These are phyloP conservation scores for Carollia perspicillata DNA, from an alignment of 2,113 vertebrate species.

Conservation along the genomic window DNA sequence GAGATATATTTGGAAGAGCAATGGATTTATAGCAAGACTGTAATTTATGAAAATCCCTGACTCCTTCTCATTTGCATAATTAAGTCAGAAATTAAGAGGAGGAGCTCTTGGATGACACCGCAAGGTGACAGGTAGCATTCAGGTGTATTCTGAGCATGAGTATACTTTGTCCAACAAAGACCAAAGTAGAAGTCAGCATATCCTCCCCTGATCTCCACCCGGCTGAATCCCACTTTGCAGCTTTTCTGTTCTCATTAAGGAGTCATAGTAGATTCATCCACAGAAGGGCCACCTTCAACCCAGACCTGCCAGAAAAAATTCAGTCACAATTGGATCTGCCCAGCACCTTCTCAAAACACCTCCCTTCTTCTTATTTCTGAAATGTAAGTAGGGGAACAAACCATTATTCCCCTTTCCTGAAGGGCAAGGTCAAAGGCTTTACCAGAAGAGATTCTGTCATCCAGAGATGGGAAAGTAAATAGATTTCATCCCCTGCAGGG, in stretches of 20 bases:
- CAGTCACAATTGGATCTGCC: not conserved
- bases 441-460: not conserved
- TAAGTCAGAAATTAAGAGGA: conserved; percentile 14
- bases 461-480: not conserved
- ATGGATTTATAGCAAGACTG: not conserved
- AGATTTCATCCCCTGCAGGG: not conserved
- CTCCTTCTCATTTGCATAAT: not conserved
- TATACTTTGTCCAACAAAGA: not conserved
- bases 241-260: not conserved
- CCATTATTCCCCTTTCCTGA: not conserved
- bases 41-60: not conserved
- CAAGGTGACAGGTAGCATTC: not conserved
- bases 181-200: not conserved
- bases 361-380: not conserved
- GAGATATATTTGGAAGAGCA: not conserved
- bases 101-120: not conserved
- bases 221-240: not conserved
- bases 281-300: not conserved
- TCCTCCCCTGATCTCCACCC: no score
- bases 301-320: not conserved
- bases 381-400: not conserved
- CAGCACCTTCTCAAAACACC: not conserved
- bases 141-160: not conserved
- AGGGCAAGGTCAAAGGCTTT: not conserved
- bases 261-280: not conserved